A percentile compares a stretch with the other conserved stretches of the same genome.
Conservation (phyloP, 2,888 invertebrate species). For the Hirudinaria manillensis region DNA sequence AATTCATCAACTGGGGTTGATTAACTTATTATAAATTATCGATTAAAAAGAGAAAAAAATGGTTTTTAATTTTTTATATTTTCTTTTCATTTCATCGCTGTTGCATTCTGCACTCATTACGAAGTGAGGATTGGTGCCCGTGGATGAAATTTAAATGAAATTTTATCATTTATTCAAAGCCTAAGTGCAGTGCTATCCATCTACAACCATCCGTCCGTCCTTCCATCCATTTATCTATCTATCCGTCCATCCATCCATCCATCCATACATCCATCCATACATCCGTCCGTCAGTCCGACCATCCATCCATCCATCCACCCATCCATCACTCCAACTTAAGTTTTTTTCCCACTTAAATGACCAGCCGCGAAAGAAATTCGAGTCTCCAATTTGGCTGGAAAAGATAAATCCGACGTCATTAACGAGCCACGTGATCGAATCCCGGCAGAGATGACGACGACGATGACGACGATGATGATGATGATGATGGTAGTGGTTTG, state of each 20-base stretch:
- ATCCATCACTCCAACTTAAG: no score
- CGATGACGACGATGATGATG: slow-evolving; percentile 20
- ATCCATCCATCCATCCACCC: no score
- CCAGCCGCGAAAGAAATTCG: no score
- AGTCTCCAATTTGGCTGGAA: not conserved
- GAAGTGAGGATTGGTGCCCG: not conserved
- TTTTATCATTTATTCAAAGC: not conserved
- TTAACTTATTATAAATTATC: not conserved
- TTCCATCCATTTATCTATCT: no score
- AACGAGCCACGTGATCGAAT: not conserved
- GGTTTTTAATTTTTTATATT: not conserved
- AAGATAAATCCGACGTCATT: not conserved
- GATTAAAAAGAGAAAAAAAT: not conserved
- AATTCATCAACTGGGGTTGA: not conserved
- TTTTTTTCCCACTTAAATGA: no score
- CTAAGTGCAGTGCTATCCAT: no score
- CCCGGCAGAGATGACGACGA: slow-evolving; percentile 10
- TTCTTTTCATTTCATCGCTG: not conserved
- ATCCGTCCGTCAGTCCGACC: no score
- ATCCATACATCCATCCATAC: no score
- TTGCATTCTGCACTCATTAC: not conserved
- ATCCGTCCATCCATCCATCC: no score
- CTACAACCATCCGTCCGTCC: no score
- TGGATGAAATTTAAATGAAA: not conserved
- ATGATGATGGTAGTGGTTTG: not conserved